Conservation (phyloP, 2,797 vertebrate species). For the Artibeus lituratus region DNA sequence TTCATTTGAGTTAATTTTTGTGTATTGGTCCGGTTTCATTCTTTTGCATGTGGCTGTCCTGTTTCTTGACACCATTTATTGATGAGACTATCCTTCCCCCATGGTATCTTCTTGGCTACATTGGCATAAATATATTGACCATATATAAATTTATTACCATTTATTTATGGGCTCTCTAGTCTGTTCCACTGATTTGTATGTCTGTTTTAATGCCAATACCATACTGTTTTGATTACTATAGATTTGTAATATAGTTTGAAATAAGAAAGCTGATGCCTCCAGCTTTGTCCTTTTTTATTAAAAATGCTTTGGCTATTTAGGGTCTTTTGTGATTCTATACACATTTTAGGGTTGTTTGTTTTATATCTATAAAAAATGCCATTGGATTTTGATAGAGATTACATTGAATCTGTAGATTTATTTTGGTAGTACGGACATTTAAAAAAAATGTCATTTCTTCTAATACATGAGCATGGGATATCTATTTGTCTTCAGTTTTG, state of each 20-base stretch:
- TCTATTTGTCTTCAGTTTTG: not conserved
- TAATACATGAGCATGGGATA: not conserved
- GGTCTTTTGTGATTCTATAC: not conserved
- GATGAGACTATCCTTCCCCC: not conserved
- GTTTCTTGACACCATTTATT: not conserved
- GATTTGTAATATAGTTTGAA: not conserved
- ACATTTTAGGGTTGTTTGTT: not conserved
- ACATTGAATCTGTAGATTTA: not conserved
- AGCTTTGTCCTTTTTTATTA: not conserved
- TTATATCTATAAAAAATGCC: not conserved
- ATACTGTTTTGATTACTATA: not conserved
- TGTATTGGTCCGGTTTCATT: not conserved
- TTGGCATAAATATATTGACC: not conserved
- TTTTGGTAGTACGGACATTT: not conserved
- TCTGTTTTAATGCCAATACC: not conserved
- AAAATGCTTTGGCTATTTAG: not conserved
- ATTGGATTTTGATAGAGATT: not conserved
- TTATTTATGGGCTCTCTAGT: not conserved
- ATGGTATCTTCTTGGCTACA: not conserved
- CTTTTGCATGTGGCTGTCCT: not conserved
- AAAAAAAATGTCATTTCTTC: not conserved
- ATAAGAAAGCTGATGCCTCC: not conserved
- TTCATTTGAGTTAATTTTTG: not conserved
- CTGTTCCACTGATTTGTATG: not conserved
- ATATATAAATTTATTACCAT: not conserved